Base-by-base conservation (phyloP, 30 jellyfish, hydroid and myxozoan species). In the Aurelia coerulea region DNA sequence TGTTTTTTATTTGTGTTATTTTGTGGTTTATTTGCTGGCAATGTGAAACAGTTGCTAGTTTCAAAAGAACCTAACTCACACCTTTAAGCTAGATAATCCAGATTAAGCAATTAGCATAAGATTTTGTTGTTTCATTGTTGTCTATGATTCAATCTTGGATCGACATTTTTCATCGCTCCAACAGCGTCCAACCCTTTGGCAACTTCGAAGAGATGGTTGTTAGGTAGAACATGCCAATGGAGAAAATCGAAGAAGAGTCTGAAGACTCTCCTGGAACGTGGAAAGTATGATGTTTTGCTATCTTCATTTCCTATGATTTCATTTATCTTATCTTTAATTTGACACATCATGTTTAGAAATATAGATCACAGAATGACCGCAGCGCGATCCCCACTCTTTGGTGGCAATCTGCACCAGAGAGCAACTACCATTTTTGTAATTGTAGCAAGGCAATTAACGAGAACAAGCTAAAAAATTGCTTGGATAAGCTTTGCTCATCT, bases 211-310 rank as follows among this genome's bases (percentile, higher is more conserved):
- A 46, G 56, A 46, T 46, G 56, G 56, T 46, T 46, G 56, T 46
- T 46, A 19, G 35, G 16, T 65, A 23, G 52, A 65, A 14, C 58
- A 79, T 65, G 90, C 90, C 80, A 54, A 83, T 83, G 92, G 92
- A 83, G 66, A 83, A 75, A 17, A 83, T 83, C 62, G 80, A 83
- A 0, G 92, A 83, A 59, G 92, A 83, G 70, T 75, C 92, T 0
- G 74, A 37, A 17, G 92, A 69, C 66, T 77, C 87, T 10, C 66
- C 65, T 18, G 87, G 87, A 33, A 59, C 87, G 29, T 50, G 72
- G 73, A 72, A 83, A 56, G 92, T 83, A 73, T 11, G 56, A 42
- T 3, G 11, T 42, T 42, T 42, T 42, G 0, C 1, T 0, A 42
- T 10, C 11, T 5, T 5, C 11, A 0, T 42, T 42, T 42, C 10